Percentiles rank a stretch among this genome's conserved stretches.
These are phyloP conservation scores for Sebastes melanostomus DNA, from an alignment of 2,797 vertebrate species.

Conservation along the genomic window DNA sequence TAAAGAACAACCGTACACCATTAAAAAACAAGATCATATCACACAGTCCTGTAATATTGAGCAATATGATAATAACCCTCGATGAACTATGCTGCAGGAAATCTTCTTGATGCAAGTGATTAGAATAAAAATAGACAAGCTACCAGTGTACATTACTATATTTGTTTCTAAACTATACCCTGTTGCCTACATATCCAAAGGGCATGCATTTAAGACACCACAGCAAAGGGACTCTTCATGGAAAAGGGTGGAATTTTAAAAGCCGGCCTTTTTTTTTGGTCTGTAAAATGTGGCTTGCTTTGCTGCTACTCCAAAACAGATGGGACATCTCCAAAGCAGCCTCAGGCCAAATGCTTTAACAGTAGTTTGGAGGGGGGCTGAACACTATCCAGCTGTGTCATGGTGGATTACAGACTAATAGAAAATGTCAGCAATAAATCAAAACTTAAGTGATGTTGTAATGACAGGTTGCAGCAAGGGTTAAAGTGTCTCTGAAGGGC, in stretches of 20 bases:
- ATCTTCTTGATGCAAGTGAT: conserved; percentile 12
- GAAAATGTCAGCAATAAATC: conserved; percentile 64
- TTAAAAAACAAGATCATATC: not conserved
- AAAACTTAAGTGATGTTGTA: conserved; percentile 57
- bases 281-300: conserved; percentile 70
- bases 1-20: not conserved
- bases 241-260: conserved; percentile 63
- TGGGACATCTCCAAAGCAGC: conserved; percentile 65
- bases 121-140: conserved; percentile 4
- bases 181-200: conserved; percentile 32
- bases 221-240: conserved; percentile 55
- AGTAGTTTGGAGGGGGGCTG: conserved; percentile 40
- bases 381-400: conserved; percentile 60
- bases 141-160: conserved; percentile 37
- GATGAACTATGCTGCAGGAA: not conserved
- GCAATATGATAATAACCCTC: conserved; percentile 1
- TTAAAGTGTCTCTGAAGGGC: conserved; percentile 19
- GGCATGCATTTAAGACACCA: conserved; percentile 57
- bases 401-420: conserved; percentile 69
- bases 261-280: conserved; percentile 31
- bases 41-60: not conserved
- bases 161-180: conserved; percentile 60
- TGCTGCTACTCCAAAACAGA: conserved; percentile 70
- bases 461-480: conserved; percentile 43
- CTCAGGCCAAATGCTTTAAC: conserved; percentile 59